Evolutionary conservation across 2,113 vertebrate species (phyloP).

Genomic region (Cebus imitator): DNA sequence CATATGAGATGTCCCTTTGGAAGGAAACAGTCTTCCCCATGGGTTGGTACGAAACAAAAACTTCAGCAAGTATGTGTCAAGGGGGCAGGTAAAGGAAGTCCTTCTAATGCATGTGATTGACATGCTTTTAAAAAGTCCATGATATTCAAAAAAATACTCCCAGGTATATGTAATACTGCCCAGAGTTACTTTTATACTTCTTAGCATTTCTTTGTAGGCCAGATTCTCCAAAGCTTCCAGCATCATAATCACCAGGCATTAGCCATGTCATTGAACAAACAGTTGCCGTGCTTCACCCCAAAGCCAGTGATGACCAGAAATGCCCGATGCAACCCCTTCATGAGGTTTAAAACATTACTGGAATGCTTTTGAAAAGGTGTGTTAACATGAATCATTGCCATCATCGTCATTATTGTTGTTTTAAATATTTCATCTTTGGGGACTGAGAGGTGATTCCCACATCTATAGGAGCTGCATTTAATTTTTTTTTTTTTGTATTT

Average conservation of each 20-base stretch:
- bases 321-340: not conserved
- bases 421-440: constrained; percentile 48
- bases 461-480: constrained; percentile 65
- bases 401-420: constrained; percentile 17
- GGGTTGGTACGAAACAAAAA: not conserved
- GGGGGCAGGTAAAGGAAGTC: not conserved
- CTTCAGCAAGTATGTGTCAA: not conserved
- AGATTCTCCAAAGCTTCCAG: not conserved
- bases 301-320: not conserved
- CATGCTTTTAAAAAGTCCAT: not conserved
- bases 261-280: not conserved
- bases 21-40: not conserved
- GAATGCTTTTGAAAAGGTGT: constrained; percentile 45
- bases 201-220: not conserved
- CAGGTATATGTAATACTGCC: not conserved
- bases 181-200: not conserved
- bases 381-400: constrained; percentile 57
- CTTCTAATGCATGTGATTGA: not conserved
- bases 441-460: constrained; percentile 60
- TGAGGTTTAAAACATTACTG: not conserved
- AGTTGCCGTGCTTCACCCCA: not conserved
- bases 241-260: not conserved
- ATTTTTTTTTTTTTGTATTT: constrained; percentile 67
- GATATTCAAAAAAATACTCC: not conserved
- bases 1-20: constrained; percentile 9